These are phyloP conservation scores for Pteronotus mesoamericanus DNA, from an alignment of 2,797 vertebrate species.

Conservation along the genomic window DNA sequence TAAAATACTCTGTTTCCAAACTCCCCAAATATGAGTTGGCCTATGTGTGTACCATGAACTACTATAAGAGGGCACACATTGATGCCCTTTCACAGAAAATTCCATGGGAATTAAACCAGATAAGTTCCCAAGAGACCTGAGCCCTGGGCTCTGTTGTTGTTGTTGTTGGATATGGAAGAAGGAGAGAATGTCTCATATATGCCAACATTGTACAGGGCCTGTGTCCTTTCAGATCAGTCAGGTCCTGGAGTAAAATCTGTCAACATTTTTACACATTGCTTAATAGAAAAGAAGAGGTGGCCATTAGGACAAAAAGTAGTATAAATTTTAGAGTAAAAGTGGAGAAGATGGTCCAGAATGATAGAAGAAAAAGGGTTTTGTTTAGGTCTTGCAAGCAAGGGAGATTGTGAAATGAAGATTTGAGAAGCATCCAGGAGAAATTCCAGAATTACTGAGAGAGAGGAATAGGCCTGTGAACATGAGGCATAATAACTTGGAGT, in stretches of 20 bases:
- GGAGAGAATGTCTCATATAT: neutral
- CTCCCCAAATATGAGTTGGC: neutral
- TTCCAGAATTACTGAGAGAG: neutral
- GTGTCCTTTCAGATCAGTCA: neutral
- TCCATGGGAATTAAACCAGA: neutral
- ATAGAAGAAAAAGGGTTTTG: neutral
- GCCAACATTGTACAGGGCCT: rapidly evolving
- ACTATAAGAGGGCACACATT: neutral
- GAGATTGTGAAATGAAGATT: rapidly evolving
- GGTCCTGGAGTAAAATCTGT: neutral
- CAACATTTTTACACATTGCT: rapidly evolving
- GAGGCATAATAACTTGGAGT: neutral
- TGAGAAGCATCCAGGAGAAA: neutral
- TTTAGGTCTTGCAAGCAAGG: neutral
- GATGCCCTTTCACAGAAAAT: neutral
- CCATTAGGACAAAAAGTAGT: neutral
- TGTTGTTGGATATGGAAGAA: neutral
- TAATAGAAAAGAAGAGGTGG: neutral
- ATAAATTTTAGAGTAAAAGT: neutral
- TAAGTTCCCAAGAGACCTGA: neutral
- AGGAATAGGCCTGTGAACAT: rapidly evolving
- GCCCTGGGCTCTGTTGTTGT: neutral
- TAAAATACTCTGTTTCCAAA: neutral
- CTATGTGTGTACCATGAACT: neutral
- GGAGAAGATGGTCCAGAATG: neutral